phyloP scores from a whole-genome alignment of 2,888 invertebrate species.

The Hoplodrina ambigua region DNA sequence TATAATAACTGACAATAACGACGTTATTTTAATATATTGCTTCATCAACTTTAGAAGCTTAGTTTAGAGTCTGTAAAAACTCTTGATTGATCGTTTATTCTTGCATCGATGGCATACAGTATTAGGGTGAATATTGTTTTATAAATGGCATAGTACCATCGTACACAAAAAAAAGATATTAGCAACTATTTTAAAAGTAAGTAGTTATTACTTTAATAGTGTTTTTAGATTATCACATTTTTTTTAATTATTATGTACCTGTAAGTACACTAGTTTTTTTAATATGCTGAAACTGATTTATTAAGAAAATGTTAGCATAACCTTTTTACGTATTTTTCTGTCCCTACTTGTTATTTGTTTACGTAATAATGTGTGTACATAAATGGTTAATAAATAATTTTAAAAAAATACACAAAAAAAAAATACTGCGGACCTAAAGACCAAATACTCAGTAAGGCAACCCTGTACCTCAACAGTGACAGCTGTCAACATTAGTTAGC shows the following conservation, averaged over 20 bases:
- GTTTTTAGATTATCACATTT: too few species aligned
- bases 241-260: too few species aligned
- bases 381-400: too few species aligned
- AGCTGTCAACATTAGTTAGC: constrained; percentile 49
- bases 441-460: background rate
- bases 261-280: too few species aligned
- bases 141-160: background rate
- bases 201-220: too few species aligned
- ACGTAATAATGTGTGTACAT: too few species aligned
- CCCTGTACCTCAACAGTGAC: constrained; percentile 18
- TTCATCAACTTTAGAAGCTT: constrained; percentile 34
- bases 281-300: too few species aligned
- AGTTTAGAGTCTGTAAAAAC: constrained; percentile 16
- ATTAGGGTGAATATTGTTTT: background rate
- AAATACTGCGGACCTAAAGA: background rate
- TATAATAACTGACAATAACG: constrained; percentile 6
- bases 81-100: constrained; percentile 18
- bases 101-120: background rate
- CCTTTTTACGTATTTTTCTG: too few species aligned
- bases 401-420: too few species aligned
- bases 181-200: background rate
- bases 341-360: too few species aligned
- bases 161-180: background rate
- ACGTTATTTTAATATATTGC: constrained; percentile 24
- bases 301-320: too few species aligned